Base-by-base conservation (phyloP, 2,888 invertebrate genomes). In the Hydroisotoma schaefferi region DNA sequence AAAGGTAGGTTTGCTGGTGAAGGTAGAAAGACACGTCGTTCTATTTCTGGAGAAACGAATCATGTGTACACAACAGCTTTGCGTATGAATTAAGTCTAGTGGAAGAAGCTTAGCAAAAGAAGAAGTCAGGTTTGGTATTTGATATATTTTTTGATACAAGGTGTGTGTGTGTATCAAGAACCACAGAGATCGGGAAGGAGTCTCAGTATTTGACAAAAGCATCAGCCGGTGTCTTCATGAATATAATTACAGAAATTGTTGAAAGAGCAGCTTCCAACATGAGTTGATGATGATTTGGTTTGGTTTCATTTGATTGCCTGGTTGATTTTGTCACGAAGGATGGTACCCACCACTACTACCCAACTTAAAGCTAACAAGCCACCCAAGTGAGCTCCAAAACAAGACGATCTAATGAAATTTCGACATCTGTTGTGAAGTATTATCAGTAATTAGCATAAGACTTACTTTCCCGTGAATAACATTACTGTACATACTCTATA, bases 391-490 rank as follows among this genome's bases (percentile, higher is more conserved):
- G 52, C 38, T 57, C 53, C 52, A 68, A 65, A 68, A 68, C 68
- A 65, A 68, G 68, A 63, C 54, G 59, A 65, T 65, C 65, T 69
- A 65, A 67, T 67, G 69, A 67, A 69, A 67, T 69, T 69, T 67
- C 69, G 61, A 70, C 72, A 72, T 69, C 69, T 72, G 72, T 69
- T 72, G 68, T 70, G 62, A 69, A 70, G 69, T 67, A 72, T 72
- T 72, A 72, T 72, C 70, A 72, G 72, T 72, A 69, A 72, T 72
- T 72, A 72, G 70, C 72, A 72, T 72, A 72, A 70, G 70, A 72
- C 67, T 68, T 70, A 72, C 72, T 70, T 65, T 61, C 51, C 65
- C 70, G 67, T 69, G 69, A 70, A 61, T 70, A 66, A 65, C 67
- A 68, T 57, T 52, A 57, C 49, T 51, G n/a, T n/a, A n/a, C n/a